These are phyloP conservation scores for Tachina fera DNA, from an alignment of 2,888 invertebrate genomes.

Conservation along the genomic window DNA sequence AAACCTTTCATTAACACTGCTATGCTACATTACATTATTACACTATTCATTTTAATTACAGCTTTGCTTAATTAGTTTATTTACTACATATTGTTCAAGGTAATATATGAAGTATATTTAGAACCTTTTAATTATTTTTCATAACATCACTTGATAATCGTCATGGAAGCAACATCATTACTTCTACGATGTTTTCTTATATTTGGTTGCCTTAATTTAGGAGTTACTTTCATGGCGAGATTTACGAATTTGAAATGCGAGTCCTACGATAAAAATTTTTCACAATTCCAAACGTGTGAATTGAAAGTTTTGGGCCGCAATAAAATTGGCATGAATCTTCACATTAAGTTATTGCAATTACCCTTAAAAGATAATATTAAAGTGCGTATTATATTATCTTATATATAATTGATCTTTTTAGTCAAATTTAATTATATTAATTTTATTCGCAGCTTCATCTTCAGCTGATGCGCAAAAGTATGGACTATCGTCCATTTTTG, in stretches of 20 bases:
- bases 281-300: background rate
- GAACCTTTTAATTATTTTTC: background rate
- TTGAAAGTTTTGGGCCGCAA: conserved; percentile 31
- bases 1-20: no score
- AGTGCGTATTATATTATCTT: conserved; percentile 31
- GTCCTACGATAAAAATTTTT: conserved; percentile 4
- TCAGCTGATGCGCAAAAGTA: conserved; percentile 41
- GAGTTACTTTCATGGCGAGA: background rate
- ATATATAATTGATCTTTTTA: no score
- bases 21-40: no score
- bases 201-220: background rate
- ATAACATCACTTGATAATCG: background rate
- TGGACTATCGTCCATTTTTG: conserved; percentile 52
- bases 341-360: background rate
- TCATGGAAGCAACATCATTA: conserved; percentile 1
- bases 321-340: conserved; percentile 9
- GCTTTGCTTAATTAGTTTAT: no score
- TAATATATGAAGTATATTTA: background rate
- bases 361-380: background rate
- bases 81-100: background rate
- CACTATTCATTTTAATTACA: background rate
- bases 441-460: conserved; percentile 15
- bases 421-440: no score
- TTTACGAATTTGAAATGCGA: conserved; percentile 44
- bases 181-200: background rate